Conservation (phyloP, 2,888 invertebrate species). For the Mythimna loreyi region DNA sequence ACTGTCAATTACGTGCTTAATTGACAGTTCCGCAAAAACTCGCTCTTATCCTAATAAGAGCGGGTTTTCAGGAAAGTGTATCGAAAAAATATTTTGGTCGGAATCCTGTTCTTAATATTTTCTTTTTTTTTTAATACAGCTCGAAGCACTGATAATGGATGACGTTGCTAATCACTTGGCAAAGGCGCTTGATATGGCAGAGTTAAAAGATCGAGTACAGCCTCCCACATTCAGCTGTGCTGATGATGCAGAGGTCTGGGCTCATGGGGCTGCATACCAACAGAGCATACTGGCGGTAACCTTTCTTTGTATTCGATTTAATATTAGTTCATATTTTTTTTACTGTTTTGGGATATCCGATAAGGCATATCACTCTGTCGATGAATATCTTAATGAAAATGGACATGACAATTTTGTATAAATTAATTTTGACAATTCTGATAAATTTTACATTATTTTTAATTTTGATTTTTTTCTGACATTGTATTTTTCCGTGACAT, state of each 20-base stretch:
- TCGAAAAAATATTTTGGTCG: background rate
- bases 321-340: background rate
- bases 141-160: conserved; percentile 82
- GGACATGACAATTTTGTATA: too few relatives aligned
- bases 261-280: conserved; percentile 78
- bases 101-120: background rate
- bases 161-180: conserved; percentile 83
- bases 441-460: too few relatives aligned
- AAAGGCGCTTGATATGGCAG: conserved; percentile 72
- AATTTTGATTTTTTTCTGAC: too few relatives aligned
- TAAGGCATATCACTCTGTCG: too few relatives aligned
- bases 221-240: conserved; percentile 74
- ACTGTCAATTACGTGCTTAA: too few relatives aligned
- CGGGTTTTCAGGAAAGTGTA: too few relatives aligned
- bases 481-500: too few relatives aligned
- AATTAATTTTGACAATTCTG: too few relatives aligned
- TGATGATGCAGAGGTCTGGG: conserved; percentile 74
- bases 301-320: background rate
- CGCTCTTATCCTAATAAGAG: too few relatives aligned
- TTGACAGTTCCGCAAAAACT: too few relatives aligned
- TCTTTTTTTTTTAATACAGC: conserved; percentile 64
- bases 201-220: conserved; percentile 40
- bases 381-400: too few relatives aligned
- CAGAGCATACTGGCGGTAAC: conserved; percentile 79
- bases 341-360: too few relatives aligned